Evolutionary conservation across 2,888 invertebrate species (phyloP).

Genomic region (Drepana falcataria): DNA sequence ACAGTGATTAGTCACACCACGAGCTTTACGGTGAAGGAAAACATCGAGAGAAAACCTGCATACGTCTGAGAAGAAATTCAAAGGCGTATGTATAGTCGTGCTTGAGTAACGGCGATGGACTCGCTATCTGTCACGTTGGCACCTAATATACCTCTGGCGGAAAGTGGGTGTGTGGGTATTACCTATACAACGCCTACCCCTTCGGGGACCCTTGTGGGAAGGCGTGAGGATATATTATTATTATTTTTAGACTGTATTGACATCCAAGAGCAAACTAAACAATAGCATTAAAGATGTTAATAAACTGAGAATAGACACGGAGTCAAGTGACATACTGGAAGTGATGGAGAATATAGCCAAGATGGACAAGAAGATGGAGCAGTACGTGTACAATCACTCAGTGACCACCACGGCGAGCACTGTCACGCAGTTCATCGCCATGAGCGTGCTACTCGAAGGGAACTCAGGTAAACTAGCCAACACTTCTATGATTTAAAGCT

Average conservation of each 20-base stretch:
- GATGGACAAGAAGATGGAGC: slow-evolving; percentile 23
- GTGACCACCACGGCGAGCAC: slow-evolving; percentile 67
- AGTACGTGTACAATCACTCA: slow-evolving; percentile 56
- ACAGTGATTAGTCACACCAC: too few species aligned
- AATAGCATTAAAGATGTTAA: slow-evolving; percentile 39
- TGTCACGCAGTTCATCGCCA: slow-evolving; percentile 74
- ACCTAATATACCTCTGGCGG: too few species aligned
- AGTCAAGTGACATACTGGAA: slow-evolving; percentile 27
- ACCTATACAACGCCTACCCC: too few species aligned
- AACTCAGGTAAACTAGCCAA: slow-evolving; percentile 43
- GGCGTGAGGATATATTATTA: background rate
- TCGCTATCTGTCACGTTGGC: too few species aligned
- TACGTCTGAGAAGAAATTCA: too few species aligned
- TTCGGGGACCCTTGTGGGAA: too few species aligned
- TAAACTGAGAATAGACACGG: slow-evolving; percentile 41
- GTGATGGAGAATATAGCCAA: slow-evolving; percentile 48
- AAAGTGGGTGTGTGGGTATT: too few species aligned
- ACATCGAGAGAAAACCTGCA: too few species aligned
- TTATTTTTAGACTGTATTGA: slow-evolving; percentile 35
- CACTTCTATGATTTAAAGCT: too few species aligned
- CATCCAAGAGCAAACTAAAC: slow-evolving; percentile 39
- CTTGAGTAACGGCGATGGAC: too few species aligned
- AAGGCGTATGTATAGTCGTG: too few species aligned
- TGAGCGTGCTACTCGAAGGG: slow-evolving; percentile 74
- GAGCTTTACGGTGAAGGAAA: too few species aligned